A percentile compares a stretch with the other conserved stretches of the same genome.
Evolutionary conservation across 2,797 vertebrate genomes (phyloP).

Genomic region (Ctenochaetus hawaiiensis): DNA sequence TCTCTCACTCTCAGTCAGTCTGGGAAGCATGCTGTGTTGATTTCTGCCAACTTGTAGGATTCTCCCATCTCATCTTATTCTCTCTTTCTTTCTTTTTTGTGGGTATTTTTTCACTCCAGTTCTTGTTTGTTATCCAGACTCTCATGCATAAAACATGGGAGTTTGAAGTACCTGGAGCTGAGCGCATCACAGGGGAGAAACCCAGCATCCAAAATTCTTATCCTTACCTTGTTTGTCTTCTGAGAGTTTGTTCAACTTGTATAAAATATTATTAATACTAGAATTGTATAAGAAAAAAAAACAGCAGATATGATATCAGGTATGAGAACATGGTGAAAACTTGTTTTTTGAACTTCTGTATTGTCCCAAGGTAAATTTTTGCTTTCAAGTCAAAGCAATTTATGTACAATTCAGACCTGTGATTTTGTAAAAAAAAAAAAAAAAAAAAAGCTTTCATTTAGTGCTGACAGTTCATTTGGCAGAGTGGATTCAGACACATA

Average conservation of each 20-base stretch:
- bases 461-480: not conserved
- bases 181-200: conserved; percentile 39
- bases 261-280: conserved; percentile 47
- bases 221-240: conserved; percentile 59
- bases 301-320: conserved; percentile 21
- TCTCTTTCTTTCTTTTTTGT: conserved; percentile 17
- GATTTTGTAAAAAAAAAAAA: not conserved
- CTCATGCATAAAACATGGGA: conserved; percentile 75
- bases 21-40: conserved; percentile 40
- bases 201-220: conserved; percentile 51
- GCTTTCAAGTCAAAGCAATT: not conserved
- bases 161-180: conserved; percentile 57
- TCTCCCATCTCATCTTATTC: conserved; percentile 35
- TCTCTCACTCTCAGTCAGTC: conserved; percentile 38
- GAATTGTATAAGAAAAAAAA: conserved; percentile 16
- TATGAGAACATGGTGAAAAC: conserved; percentile 18
- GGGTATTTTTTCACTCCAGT: conserved; percentile 14
- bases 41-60: conserved; percentile 53
- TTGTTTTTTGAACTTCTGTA: conserved; percentile 1
- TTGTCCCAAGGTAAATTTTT: conserved; percentile 27
- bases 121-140: conserved; percentile 61
- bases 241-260: conserved; percentile 53
- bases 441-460: not conserved
- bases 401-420: not conserved
- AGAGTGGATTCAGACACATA: not conserved